phyloP scores from a whole-genome alignment of 2,797 vertebrate genomes.

The Myiothlypis chrysogaster region DNA sequence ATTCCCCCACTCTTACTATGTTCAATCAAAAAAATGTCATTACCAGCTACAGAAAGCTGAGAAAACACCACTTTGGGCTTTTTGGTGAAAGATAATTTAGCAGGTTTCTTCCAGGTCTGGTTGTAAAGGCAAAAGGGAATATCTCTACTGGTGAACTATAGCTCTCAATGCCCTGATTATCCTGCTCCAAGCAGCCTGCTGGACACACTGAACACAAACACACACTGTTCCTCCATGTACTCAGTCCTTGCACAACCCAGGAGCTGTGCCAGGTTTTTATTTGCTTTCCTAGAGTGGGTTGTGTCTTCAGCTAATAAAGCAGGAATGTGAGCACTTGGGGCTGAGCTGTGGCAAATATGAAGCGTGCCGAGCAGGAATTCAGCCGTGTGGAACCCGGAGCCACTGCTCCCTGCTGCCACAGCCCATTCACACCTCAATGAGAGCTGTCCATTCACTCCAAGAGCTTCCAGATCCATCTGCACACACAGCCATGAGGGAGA shows the following conservation, averaged over 20 bases:
- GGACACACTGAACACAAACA: not conserved
- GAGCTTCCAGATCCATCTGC: not conserved
- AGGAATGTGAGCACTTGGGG: constrained; percentile 46
- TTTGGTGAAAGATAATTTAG: not conserved
- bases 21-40: not conserved
- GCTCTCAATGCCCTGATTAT: not conserved
- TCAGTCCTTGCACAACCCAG: not conserved
- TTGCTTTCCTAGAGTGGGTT: constrained; percentile 44
- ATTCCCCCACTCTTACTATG: not conserved
- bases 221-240: not conserved
- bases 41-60: not conserved
- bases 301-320: constrained; percentile 56
- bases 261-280: constrained; percentile 13
- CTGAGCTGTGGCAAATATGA: not conserved
- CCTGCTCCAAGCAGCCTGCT: rapidly evolving
- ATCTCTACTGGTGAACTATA: not conserved
- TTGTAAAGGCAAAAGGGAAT: not conserved
- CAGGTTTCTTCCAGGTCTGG: not conserved
- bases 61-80: not conserved
- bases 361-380: not conserved
- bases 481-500: rapidly evolving
- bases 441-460: not conserved
- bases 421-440: not conserved
- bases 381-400: not conserved
- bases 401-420: not conserved